Evolutionary conservation across 2,113 vertebrate genomes (phyloP).

Genomic region (Petroica traversi): DNA sequence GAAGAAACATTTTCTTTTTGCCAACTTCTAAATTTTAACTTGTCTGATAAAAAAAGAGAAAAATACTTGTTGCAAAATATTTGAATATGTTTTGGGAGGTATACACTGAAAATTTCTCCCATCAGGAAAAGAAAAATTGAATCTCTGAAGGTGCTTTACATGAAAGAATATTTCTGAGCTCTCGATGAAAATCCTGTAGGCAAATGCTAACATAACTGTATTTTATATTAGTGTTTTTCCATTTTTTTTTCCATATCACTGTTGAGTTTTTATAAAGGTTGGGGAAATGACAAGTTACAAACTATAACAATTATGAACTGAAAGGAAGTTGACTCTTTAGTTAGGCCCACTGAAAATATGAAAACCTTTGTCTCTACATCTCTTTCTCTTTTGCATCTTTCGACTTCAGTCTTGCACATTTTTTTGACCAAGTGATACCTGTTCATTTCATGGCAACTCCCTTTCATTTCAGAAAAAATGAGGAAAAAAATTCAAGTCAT

Average conservation of each 20-base stretch:
- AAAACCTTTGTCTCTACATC: background rate
- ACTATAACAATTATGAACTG: background rate
- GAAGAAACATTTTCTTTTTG: background rate
- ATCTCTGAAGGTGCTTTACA: background rate
- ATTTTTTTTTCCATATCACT: background rate
- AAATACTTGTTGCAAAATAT: background rate
- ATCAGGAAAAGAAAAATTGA: background rate
- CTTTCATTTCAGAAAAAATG: background rate
- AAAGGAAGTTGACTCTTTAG: background rate
- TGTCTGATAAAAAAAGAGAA: background rate
- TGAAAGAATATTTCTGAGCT: background rate
- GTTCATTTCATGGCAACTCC: background rate
- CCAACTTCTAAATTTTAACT: background rate
- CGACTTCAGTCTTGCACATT: background rate
- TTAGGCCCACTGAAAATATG: background rate
- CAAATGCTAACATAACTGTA: background rate
- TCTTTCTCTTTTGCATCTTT: background rate
- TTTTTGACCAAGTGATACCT: background rate
- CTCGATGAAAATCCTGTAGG: background rate
- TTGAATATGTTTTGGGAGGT: background rate
- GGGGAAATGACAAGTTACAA: background rate
- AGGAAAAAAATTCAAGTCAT: background rate
- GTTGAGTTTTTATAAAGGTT: too few species aligned
- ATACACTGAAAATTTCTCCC: background rate
- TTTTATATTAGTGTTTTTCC: background rate